Percentiles rank a stretch among this genome's conserved stretches.
These are phyloP conservation scores for Drosophila triauraria DNA, from an alignment of 1,140 invertebrate species.

Conservation along the genomic window DNA sequence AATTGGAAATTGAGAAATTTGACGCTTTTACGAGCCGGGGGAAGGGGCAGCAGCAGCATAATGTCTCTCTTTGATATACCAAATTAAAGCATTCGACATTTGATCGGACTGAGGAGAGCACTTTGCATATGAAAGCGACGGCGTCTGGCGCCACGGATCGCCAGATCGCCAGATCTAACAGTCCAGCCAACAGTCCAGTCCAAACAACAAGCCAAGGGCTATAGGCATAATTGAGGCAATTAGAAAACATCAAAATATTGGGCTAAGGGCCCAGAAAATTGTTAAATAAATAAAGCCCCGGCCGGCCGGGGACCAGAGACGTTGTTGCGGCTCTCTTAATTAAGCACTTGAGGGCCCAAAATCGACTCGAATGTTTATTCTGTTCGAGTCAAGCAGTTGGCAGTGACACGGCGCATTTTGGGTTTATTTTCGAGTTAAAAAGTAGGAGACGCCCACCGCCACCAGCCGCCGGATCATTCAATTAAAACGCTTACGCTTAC, in stretches of 20 bases:
- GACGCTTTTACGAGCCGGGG: slow-evolving; percentile 74
- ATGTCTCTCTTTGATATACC: slow-evolving; percentile 81
- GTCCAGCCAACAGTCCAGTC: slow-evolving; percentile 6
- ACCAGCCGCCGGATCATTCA: slow-evolving; percentile 75
- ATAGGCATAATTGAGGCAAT: slow-evolving; percentile 77
- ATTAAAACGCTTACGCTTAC: slow-evolving; percentile 74
- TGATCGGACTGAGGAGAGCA: slow-evolving; percentile 41
- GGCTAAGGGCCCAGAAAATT: slow-evolving; percentile 57
- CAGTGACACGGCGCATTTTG: slow-evolving; percentile 60
- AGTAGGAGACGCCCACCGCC: slow-evolving; percentile 58
- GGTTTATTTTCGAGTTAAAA: slow-evolving; percentile 27
- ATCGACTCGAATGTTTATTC: slow-evolving; percentile 70
- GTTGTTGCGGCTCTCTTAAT: slow-evolving; percentile 70
- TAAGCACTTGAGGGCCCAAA: slow-evolving; percentile 75
- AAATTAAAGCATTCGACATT: slow-evolving; percentile 79
- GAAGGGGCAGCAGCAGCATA: slow-evolving; percentile 57
- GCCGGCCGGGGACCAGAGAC: slow-evolving; percentile 31
- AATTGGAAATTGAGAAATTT: slow-evolving; percentile 74
- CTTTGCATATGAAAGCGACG: slow-evolving; percentile 74
- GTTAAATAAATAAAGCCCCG: slow-evolving; percentile 74
- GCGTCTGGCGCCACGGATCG: slow-evolving; percentile 51
- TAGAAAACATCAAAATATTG: slow-evolving; percentile 83
- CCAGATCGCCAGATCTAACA: slow-evolving; percentile 36
- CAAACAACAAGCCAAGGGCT: slow-evolving; percentile 23
- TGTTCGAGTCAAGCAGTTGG: slow-evolving; percentile 59